Evolutionary conservation across 2,888 invertebrate genomes (phyloP), one percentile per base, ranked within the genome.

Genomic region (Leptinotarsa rubiginosa): DNA sequence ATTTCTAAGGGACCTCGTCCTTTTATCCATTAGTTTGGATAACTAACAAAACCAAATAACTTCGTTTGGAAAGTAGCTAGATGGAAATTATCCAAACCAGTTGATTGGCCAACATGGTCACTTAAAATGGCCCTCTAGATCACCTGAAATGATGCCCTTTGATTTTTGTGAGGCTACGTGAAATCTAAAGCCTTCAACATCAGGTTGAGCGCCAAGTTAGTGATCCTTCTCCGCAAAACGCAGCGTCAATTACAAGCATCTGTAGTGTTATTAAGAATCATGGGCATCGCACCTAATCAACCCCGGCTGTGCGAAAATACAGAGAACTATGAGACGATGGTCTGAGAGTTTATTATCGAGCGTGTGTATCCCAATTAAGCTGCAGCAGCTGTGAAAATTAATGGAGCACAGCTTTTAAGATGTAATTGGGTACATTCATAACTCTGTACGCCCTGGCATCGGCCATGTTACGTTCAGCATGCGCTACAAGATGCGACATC

Each of bases 401-500:
- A 90, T 90, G 90, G 90, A 88, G 89, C 90, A 89, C 89, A 89
- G 90, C 90, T 90, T 90, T 90, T 90, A 90, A 90, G 90, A 90
- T 90, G 90, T 90, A 90, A 90, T 90, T 90, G 90, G 90, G 89
- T 88, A 89, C 90, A 90, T 90, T 90, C 90, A 90, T 90, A 90
- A 90, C 89, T 89, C 87, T 86, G 50, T n/a, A n/a, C 85, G 83
- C 83, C 80, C 81, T 20, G 47, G 47, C 69, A 59, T 47, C 54
- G 31, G 76, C 76, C 74, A 74, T 75, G 77, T 77, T 77, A 78
- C 79, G 79, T 76, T 77, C 79, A 81, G 81, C 82, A 81, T 80
- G 80, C 75, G 73, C 74, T 69, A 69, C 56, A 47, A 31, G 52
- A 72, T 72, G 78, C 83, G 82, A 83, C 83, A 83, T 83, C 81